These are phyloP conservation scores for Ailurus styani DNA, from an alignment of 2,113 vertebrate genomes.

Conservation along the genomic window DNA sequence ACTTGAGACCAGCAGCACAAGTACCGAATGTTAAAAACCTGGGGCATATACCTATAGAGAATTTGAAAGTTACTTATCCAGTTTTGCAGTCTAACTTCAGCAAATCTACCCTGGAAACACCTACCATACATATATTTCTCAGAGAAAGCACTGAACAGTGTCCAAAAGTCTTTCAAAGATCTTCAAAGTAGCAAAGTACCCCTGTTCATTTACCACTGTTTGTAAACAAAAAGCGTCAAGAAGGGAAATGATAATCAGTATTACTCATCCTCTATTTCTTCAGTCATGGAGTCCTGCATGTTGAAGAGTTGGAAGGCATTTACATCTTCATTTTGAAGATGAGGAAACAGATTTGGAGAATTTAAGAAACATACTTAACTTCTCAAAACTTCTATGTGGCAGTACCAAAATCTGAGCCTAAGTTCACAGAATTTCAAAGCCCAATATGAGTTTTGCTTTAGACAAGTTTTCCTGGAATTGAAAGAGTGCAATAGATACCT, in stretches of 20 bases:
- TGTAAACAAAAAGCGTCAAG: not conserved
- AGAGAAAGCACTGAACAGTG: not conserved
- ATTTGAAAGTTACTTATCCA: not conserved
- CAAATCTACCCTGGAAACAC: not conserved
- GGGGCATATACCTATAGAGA: not conserved
- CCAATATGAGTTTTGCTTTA: not conserved
- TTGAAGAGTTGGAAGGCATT: not conserved
- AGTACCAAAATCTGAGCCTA: not conserved
- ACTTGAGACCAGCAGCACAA: not conserved
- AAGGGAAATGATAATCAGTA: not conserved
- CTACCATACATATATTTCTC: not conserved
- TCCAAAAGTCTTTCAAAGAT: slow-evolving; percentile 1
- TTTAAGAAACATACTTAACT: not conserved
- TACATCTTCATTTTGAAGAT: not conserved
- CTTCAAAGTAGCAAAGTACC: not conserved
- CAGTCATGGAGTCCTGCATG: not conserved
- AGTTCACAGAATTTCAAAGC: not conserved
- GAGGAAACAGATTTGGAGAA: not conserved
- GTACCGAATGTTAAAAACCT: not conserved
- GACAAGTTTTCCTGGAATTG: not conserved
- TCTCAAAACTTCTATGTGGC: not conserved
- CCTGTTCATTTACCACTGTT: not conserved
- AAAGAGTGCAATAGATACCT: not conserved
- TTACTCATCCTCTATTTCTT: not conserved
- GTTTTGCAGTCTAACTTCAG: not conserved